Evolutionary conservation across 2,113 vertebrate genomes (phyloP).

Genomic region (Brevimyrus niger): DNA sequence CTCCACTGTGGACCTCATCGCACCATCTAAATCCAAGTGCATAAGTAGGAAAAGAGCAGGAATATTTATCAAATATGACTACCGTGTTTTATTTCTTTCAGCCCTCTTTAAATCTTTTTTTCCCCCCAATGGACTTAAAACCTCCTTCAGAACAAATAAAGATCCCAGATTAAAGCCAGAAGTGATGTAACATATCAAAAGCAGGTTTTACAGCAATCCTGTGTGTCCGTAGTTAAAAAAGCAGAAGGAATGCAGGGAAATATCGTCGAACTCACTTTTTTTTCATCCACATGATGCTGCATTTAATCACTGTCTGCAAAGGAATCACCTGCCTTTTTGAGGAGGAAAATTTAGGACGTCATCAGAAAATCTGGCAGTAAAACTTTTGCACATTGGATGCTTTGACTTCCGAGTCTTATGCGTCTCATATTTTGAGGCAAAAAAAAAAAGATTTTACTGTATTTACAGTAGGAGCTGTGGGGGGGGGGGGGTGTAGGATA

Average conservation of each 20-base stretch:
- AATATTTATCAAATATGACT: not conserved
- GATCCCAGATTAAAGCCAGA: not conserved
- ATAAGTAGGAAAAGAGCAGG: not conserved
- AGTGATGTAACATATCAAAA: not conserved
- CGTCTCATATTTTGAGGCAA: not conserved
- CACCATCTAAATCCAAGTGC: not conserved
- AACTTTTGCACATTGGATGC: not conserved
- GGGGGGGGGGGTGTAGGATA: not conserved
- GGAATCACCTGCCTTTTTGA: not conserved
- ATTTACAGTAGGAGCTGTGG: not conserved
- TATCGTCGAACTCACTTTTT: not conserved
- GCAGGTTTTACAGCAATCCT: not conserved
- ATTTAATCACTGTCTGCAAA: not conserved
- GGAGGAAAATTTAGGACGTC: not conserved
- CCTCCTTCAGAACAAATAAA: not conserved
- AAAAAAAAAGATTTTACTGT: not conserved
- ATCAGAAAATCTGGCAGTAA: conserved; percentile 12
- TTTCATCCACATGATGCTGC: not conserved
- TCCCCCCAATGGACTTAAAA: not conserved
- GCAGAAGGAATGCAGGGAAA: not conserved
- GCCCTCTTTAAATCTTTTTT: not conserved
- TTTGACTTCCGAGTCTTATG: not conserved
- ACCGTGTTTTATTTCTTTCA: not conserved
- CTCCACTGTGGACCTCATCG: not conserved
- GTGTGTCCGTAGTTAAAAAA: not conserved